These are phyloP conservation scores for Galemys pyrenaicus DNA, from an alignment of 2,113 vertebrate genomes.

Conservation along the genomic window DNA sequence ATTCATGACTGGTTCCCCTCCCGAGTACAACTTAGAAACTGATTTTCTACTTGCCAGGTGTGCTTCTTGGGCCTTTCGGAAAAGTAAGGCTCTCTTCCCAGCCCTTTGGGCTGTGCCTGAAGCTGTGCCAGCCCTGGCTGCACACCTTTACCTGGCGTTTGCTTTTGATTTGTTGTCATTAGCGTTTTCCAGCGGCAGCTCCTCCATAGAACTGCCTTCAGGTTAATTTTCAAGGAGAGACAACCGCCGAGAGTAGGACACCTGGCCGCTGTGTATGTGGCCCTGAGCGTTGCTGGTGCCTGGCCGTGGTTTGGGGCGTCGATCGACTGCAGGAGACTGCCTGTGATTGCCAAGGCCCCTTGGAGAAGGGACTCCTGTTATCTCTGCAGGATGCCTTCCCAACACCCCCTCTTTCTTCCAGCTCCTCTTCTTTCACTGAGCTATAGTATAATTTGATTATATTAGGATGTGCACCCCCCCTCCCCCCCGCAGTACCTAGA, in stretches of 20 bases:
- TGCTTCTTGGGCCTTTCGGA: neutral
- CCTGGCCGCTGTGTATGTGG: neutral
- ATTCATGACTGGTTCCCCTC: neutral
- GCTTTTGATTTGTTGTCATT: neutral
- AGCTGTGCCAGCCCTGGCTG: neutral
- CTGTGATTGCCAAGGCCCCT: neutral
- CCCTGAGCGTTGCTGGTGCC: neutral
- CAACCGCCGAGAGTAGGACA: neutral
- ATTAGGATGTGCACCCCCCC: too few species aligned
- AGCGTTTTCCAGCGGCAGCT: neutral
- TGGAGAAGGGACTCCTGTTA: neutral
- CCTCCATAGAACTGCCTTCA: neutral
- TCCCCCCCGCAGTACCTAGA: fast-evolving
- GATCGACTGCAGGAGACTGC: fast-evolving
- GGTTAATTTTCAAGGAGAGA: neutral
- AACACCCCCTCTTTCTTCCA: neutral
- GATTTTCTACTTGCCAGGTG: too few species aligned
- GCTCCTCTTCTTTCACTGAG: neutral
- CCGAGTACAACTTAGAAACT: neutral
- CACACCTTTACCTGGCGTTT: neutral
- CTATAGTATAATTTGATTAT: neutral
- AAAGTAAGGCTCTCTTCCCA: neutral
- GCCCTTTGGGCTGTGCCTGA: neutral
- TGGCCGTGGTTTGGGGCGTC: fast-evolving
- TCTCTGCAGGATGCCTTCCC: neutral